These are phyloP conservation scores for Rhynchopsitta pachyrhyncha DNA, from an alignment of 2,113 vertebrate species.

Conservation along the genomic window DNA sequence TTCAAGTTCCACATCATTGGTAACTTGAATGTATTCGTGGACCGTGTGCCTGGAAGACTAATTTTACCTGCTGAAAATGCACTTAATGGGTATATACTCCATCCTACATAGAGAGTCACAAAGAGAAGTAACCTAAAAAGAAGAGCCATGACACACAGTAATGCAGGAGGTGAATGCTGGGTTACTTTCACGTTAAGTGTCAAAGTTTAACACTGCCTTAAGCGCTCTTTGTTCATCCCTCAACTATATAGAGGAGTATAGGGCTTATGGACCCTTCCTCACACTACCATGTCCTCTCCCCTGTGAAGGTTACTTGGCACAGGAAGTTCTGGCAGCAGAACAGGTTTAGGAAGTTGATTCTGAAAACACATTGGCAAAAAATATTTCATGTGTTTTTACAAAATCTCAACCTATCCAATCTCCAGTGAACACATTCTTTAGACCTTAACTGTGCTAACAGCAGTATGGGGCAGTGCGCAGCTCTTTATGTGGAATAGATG, in stretches of 20 bases:
- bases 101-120: not conserved
- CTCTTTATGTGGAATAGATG: not conserved
- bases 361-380: not conserved
- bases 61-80: not conserved
- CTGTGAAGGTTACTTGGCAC: not conserved
- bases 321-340: not conserved
- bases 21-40: not conserved
- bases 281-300: not conserved
- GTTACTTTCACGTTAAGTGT: not conserved
- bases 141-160: not conserved
- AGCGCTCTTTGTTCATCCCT: not conserved
- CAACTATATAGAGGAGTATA: not conserved
- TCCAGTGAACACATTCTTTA: not conserved
- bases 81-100: not conserved
- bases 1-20: not conserved
- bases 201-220: not conserved
- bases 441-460: not conserved
- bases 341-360: not conserved
- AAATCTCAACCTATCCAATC: not conserved
- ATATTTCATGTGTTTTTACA: not conserved
- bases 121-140: not conserved
- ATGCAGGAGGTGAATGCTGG: rapidly evolving
- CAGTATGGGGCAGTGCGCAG: rapidly evolving
- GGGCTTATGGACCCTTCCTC: not conserved
- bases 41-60: not conserved